Base-by-base conservation (phyloP, 2,113 vertebrate species). In the Rhinoderma darwinii region DNA sequence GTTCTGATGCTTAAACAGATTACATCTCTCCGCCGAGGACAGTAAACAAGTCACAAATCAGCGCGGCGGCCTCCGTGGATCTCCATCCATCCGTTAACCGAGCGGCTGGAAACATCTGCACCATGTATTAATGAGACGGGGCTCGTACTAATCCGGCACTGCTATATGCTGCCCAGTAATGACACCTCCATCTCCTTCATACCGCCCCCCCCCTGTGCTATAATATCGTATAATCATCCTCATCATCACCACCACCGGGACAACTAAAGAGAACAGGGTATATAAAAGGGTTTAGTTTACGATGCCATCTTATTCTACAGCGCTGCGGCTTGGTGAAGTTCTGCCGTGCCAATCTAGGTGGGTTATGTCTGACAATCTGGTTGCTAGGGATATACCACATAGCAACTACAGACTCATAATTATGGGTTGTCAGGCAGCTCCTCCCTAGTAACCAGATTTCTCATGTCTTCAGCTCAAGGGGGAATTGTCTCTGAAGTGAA, bases 1-100 rank as follows among this genome's bases (percentile, higher is more conserved):
- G 91, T 92, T 92, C 92, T 89, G 92, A 89, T 92, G 90, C 92
- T 94, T 93, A 93, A 94, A 94, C 90, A 92, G 91, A 94, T 93
- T 92, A 89, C 89, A 89, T 92, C 92, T 90, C 92, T 89, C 90
- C 88, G 89, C 90, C 90, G 59, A 90, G 89, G 90, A 89, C 88
- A 88, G 78, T 89, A 93, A 92, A 93, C 90, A 90, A 91, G 90
- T 92, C 92, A 91, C 88, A 91, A 89, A 90, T 91, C 89, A 89
- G 88, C 75, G 86, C 37, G 5, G 90, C 89, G 90, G 86, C 75
- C 88, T 91, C 89, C 86, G 88, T 90, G 90, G 89, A 87, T 87
- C 30, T 35, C 47, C 32, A 35, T 14, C 54, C 50, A 12, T 54
- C 17, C 12, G 35, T 11, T 4, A 50, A 73, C 82, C n/a, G 32